Percentiles rank a stretch among this genome's conserved stretches.
These are phyloP conservation scores for Chelonia mydas DNA, from an alignment of 2,797 vertebrate genomes.

Conservation along the genomic window DNA sequence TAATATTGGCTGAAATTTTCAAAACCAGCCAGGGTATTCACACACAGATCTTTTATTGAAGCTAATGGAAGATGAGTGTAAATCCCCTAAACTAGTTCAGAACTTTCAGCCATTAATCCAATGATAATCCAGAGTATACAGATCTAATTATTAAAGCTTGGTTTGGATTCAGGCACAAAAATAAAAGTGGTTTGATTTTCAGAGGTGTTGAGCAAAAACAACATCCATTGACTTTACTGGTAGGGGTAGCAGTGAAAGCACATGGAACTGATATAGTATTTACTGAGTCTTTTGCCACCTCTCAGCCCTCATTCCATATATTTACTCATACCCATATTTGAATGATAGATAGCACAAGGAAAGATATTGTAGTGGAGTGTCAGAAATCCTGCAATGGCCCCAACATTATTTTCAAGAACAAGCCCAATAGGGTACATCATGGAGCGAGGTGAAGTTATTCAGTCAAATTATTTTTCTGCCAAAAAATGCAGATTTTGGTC, in stretches of 20 bases:
- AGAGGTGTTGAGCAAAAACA: neutral
- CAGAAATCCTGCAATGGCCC: neutral
- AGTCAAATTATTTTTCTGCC: neutral
- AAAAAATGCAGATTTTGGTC: neutral
- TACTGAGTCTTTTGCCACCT: neutral
- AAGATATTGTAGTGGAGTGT: neutral
- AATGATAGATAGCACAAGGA: neutral
- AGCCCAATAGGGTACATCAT: neutral
- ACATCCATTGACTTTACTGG: rapidly evolving
- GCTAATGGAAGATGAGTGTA: neutral
- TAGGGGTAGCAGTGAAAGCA: neutral
- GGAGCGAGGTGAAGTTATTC: neutral
- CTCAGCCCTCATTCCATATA: neutral
- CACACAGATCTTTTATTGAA: neutral
- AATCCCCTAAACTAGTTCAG: neutral
- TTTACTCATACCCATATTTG: neutral
- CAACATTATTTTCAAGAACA: constrained; percentile 9
- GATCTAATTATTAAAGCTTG: neutral
- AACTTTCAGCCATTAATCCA: neutral
- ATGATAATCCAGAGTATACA: too few species aligned
- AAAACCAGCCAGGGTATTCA: neutral
- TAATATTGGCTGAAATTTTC: neutral
- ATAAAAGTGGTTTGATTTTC: neutral
- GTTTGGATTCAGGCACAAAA: neutral
- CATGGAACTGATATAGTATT: neutral